phyloP scores from a whole-genome alignment of 2,113 vertebrate genomes.

The Rhynchomys soricoides region DNA sequence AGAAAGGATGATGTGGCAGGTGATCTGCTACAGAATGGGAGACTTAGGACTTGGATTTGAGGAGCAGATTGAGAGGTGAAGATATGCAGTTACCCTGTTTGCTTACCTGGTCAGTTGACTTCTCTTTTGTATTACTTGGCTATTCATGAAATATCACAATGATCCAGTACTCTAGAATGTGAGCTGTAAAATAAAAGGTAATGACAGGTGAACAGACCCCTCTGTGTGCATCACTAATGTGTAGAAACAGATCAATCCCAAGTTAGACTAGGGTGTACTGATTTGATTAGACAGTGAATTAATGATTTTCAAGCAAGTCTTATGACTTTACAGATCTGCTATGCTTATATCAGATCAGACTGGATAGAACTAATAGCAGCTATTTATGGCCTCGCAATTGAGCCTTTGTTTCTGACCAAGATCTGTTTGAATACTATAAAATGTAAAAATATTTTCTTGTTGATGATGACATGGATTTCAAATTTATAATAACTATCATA shows the following conservation, averaged over 20 bases:
- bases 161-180: not conserved
- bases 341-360: not conserved
- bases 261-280: rapidly evolving
- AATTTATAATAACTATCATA: not conserved
- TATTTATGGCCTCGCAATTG: not conserved
- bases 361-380: not conserved
- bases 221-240: not conserved
- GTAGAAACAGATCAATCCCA: not conserved
- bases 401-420: not conserved
- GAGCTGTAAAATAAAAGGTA: not conserved
- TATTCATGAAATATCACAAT: not conserved
- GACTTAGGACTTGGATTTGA: not conserved
- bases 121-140: not conserved
- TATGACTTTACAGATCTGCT: not conserved
- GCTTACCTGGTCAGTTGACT: not conserved
- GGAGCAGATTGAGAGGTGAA: rapidly evolving
- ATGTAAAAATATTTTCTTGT: not conserved
- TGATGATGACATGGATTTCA: not conserved
- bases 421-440: not conserved
- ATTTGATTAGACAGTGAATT: not conserved
- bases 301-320: not conserved
- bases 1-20: rapidly evolving
- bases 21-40: not conserved
- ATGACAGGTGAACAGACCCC: not conserved
- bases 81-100: no score